Conservation (phyloP, 2,888 invertebrate genomes). For the Acrobasis consociella region DNA sequence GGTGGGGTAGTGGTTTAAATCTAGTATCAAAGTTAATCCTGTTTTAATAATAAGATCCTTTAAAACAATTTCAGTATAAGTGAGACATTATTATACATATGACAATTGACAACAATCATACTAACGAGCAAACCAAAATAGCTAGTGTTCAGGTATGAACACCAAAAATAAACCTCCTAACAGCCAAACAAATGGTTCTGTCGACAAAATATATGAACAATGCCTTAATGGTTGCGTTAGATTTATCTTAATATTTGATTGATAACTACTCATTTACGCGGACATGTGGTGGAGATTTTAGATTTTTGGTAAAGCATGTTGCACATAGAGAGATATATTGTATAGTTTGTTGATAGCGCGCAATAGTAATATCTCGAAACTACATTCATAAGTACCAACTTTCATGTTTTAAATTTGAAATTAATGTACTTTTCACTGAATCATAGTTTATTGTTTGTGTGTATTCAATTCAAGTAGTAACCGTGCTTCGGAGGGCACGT, state of each 20-base stretch:
- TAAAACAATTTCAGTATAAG: too few species aligned
- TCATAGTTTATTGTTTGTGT: too few species aligned
- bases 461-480: too few species aligned
- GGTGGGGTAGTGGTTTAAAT: too few species aligned
- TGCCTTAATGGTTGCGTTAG: conserved; percentile 10
- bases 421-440: too few species aligned
- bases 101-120: background rate
- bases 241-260: conserved; percentile 19
- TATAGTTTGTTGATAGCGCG: background rate
- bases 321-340: background rate
- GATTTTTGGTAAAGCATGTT: background rate
- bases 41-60: too few species aligned
- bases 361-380: too few species aligned
- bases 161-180: conserved; percentile 42
- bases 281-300: conserved; percentile 29
- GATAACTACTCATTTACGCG: conserved; percentile 35
- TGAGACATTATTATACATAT: background rate
- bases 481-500: too few species aligned
- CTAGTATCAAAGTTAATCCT: too few species aligned
- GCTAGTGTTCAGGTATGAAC: conserved; percentile 36
- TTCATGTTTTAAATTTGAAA: too few species aligned
- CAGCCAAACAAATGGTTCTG: conserved; percentile 54
- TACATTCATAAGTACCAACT: too few species aligned
- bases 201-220: conserved; percentile 21
- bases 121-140: conserved; percentile 13